Conservation (phyloP, 1,140 invertebrate genomes). For the Diorhabda elongata region DNA sequence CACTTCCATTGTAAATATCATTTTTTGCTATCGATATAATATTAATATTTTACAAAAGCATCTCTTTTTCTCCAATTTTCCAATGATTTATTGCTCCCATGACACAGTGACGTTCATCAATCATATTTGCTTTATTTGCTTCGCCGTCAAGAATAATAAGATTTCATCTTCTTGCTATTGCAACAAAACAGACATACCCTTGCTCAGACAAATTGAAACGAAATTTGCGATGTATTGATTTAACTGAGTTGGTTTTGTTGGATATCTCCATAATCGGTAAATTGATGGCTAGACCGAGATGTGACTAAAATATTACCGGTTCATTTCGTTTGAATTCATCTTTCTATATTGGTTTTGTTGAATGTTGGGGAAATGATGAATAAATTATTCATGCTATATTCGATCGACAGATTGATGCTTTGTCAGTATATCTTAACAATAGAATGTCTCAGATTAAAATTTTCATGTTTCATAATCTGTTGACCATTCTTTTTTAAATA, state of each 20-base stretch:
- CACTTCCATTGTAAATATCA: no score
- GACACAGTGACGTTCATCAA: not conserved
- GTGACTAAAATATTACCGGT: not conserved
- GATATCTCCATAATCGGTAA: not conserved
- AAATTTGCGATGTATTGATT: not conserved
- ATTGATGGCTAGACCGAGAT: not conserved
- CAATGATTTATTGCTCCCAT: constrained; percentile 3
- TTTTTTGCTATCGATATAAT: not conserved
- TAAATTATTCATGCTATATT: constrained; percentile 1
- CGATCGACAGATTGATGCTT: not conserved
- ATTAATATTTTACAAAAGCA: not conserved
- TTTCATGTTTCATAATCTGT: no score
- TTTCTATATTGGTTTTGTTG: constrained; percentile 1
- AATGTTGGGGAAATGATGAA: not conserved
- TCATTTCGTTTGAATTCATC: not conserved
- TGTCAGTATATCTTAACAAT: constrained; percentile 1
- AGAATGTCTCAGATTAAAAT: no score
- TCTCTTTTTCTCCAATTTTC: not conserved
- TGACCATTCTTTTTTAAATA: no score
- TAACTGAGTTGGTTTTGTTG: not conserved
- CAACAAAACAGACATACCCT: not conserved
- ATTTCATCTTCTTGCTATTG: not conserved
- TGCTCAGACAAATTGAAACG: not conserved
- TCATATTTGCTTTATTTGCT: constrained; percentile 2
- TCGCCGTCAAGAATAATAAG: not conserved